Base-by-base conservation (phyloP, 1,140 invertebrate species). In the Sesamia nonagrioides region DNA sequence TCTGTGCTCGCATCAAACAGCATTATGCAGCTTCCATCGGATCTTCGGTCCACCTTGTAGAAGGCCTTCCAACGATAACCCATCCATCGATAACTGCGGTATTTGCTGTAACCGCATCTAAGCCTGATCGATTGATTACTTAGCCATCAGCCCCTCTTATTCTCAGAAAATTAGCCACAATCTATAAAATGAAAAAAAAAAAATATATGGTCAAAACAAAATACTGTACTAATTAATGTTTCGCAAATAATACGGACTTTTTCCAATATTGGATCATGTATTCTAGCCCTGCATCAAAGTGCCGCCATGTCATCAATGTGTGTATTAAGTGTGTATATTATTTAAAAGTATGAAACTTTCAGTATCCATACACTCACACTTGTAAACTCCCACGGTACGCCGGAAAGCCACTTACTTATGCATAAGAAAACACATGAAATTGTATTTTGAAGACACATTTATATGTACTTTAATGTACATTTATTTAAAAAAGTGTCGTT, bases 221-320 rank as follows among this genome's bases (percentile, higher is more conserved):
- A n/a, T n/a, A 37, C 3, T 33, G 37, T 17, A 63, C 42, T 18
- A n/a, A 6, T 42, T n/a, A 63, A 63, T 63, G 60, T n/a, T 63
- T 9, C 5, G 60, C 60, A 63, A 63, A 63, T 42, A 63, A 63
- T n/a, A 63, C 6, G 1, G 60, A 15, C 56, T 4, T 17, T 18
- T 11, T 2, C 60, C 35, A 40, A 63, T 40, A 63, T 18, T 63
- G 37, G 37, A 42, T 33, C 21, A 63, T 63, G n/a, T 37, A 61
- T 56, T 11, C 18, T 13, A 18, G 15, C 37, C 35, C 37, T 40
- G 9, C 13, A 35, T 7, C 15, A 37, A 21, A 6, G 27, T 18
- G 58, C 8, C n/a, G 18, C 11, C 58, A n/a, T 7, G 27, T 27
- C 27, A 56, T 56, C 15, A 17, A 7, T 18, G n/a, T n/a, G n/a